Conservation (phyloP, 2,113 vertebrate species). For the Pelvicachromis taeniatus region DNA sequence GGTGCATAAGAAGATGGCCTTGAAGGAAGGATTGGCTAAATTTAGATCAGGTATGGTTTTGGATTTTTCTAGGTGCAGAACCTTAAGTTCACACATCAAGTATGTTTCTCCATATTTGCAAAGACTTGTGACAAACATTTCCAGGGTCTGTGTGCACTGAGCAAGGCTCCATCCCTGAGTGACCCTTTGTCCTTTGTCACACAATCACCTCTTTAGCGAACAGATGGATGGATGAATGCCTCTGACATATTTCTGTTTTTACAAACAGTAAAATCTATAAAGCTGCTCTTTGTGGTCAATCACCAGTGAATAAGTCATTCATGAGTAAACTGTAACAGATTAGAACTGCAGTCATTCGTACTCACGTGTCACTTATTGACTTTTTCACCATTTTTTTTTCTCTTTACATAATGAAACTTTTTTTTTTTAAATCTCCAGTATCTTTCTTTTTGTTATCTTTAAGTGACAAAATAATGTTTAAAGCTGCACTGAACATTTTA, state of each 20-base stretch:
- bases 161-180: neutral
- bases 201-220: neutral
- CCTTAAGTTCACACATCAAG: neutral
- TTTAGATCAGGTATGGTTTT: neutral
- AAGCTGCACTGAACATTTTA: neutral
- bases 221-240: neutral
- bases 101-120: neutral
- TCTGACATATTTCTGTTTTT: neutral
- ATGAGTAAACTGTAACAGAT: neutral
- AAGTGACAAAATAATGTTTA: neutral
- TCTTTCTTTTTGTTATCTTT: neutral
- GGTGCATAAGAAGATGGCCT: neutral
- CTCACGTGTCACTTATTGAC: neutral
- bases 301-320: neutral
- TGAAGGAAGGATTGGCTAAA: neutral
- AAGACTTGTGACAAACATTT: neutral
- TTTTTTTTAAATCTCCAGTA: neutral
- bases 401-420: neutral
- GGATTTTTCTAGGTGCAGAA: neutral
- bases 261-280: slow-evolving; percentile 26
- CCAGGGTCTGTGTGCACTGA: neutral
- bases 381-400: neutral
- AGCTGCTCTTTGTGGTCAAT: neutral
- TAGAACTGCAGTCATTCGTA: neutral
- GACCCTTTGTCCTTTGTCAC: neutral